These are phyloP conservation scores for Fregetta grallaria DNA, from an alignment of 2,113 vertebrate genomes.

Conservation along the genomic window DNA sequence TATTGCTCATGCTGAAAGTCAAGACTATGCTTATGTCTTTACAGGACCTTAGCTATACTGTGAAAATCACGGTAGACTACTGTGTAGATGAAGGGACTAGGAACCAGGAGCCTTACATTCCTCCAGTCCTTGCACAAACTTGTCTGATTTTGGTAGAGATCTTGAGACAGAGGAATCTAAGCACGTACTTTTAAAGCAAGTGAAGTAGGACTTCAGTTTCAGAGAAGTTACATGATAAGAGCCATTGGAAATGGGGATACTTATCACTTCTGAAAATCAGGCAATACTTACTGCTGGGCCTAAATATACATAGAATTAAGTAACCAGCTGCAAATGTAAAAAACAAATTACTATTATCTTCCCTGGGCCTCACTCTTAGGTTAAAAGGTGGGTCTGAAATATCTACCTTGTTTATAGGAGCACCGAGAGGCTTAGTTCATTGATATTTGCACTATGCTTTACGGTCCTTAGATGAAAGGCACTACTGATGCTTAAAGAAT, in stretches of 20 bases:
- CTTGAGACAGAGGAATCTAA: background rate
- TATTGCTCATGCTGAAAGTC: slow-evolving; percentile 12
- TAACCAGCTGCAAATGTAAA: background rate
- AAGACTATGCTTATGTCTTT: background rate
- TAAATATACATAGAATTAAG: background rate
- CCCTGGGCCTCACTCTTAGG: background rate
- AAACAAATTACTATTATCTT: background rate
- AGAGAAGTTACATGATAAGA: background rate
- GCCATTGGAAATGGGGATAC: background rate
- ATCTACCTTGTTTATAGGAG: background rate
- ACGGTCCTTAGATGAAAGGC: slow-evolving; percentile 57
- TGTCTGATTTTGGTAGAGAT: background rate
- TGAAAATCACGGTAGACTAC: background rate
- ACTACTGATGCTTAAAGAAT: slow-evolving; percentile 54
- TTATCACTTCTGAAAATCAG: background rate
- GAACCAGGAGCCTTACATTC: background rate
- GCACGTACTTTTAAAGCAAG: background rate
- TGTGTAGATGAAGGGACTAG: background rate
- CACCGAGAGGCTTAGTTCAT: background rate
- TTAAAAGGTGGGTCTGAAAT: background rate
- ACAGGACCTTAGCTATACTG: background rate
- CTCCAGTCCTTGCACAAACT: background rate
- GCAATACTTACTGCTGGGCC: background rate
- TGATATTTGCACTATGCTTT: slow-evolving; percentile 32
- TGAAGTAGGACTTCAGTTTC: background rate